A percentile compares a stretch with the other conserved stretches of the same genome.
phyloP scores from a whole-genome alignment of 1,140 invertebrate species.

The Zaprionus kolodkinae region DNA sequence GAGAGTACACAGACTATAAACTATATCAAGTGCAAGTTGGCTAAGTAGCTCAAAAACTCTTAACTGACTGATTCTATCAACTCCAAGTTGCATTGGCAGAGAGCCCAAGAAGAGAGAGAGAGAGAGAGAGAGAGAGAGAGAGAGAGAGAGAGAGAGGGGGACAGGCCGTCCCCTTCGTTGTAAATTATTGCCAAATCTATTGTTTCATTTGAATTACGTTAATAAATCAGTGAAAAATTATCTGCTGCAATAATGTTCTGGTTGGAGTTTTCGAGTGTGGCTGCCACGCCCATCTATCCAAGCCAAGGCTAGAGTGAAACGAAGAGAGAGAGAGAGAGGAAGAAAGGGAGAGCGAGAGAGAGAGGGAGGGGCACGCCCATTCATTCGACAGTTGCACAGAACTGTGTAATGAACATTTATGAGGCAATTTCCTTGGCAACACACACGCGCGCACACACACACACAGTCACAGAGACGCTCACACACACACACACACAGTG shows the following conservation, averaged over 20 bases:
- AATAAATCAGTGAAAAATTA: conserved; percentile 59
- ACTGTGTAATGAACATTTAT: conserved; percentile 81
- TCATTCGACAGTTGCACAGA: conserved; percentile 61
- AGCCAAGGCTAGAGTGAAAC: not conserved
- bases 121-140: not conserved
- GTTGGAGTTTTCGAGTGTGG: conserved; percentile 23
- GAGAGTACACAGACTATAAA: too few relatives aligned
- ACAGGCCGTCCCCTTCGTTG: not conserved
- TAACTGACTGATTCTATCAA: not conserved
- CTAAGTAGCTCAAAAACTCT: not conserved
- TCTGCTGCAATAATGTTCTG: conserved; percentile 51
- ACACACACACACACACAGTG: conserved; percentile 29
- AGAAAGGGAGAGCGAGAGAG: not conserved
- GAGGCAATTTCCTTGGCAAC: conserved; percentile 79
- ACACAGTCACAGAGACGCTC: conserved; percentile 17
- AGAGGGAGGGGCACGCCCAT: conserved; percentile 23
- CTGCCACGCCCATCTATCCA: conserved; percentile 33
- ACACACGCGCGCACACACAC: conserved; percentile 42
- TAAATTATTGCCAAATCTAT: conserved; percentile 46
- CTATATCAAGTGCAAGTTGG: not conserved
- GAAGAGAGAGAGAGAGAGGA: not conserved
- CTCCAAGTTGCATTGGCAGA: not conserved
- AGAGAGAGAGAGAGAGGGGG: not conserved
- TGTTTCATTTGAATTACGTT: conserved; percentile 44
- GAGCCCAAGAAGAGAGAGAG: not conserved